Conservation (phyloP, 92 coral and sea anemone species). For the Zoanthus sociatus region DNA sequence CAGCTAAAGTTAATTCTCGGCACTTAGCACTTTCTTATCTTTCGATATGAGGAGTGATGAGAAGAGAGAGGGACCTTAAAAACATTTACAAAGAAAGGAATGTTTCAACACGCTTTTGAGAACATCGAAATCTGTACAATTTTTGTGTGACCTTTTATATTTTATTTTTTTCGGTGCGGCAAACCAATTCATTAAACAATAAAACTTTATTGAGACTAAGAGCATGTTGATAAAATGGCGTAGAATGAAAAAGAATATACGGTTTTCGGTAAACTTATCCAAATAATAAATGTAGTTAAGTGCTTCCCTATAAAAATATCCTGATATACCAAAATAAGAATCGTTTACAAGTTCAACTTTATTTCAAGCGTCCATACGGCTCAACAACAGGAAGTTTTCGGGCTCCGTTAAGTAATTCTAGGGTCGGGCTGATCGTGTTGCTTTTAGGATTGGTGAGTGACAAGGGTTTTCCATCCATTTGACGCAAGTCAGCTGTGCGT, state of each 20-base stretch:
- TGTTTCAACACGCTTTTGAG: background rate
- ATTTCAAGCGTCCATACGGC: conserved; percentile 36
- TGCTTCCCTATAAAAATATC: conserved; percentile 44
- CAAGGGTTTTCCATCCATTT: background rate
- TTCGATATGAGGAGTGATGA: conserved; percentile 35
- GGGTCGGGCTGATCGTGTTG: conserved; percentile 1
- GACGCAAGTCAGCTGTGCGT: conserved; percentile 37
- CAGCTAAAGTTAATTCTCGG: conserved; percentile 3
- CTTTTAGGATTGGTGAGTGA: background rate
- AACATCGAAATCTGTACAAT: background rate
- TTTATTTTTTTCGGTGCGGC: background rate
- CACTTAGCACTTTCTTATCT: conserved; percentile 49
- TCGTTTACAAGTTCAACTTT: conserved; percentile 6
- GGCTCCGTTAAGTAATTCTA: conserved; percentile 19
- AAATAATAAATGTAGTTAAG: conserved; percentile 25
- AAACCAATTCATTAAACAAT: background rate
- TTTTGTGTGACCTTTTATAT: background rate
- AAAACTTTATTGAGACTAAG: background rate
- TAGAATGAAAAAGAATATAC: background rate
- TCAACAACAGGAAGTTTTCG: conserved; percentile 30
- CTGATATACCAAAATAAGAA: conserved; percentile 5
- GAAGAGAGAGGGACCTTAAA: conserved; percentile 18
- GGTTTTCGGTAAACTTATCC: background rate
- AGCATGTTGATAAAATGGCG: background rate
- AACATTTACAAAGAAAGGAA: background rate